Conservation (phyloP, 1,140 invertebrate species). For the Harlomillsia oculata region DNA sequence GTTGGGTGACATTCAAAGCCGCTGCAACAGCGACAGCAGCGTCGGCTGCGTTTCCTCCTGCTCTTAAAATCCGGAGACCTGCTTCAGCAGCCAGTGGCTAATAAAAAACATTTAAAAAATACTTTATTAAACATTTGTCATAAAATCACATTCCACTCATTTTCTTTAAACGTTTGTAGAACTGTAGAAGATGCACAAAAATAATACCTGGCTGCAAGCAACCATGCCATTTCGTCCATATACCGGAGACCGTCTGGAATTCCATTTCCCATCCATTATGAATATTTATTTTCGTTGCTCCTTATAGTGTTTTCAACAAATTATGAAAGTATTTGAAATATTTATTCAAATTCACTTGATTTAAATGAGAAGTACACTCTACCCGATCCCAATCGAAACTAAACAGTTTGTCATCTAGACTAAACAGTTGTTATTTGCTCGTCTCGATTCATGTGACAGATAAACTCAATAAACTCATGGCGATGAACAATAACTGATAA, state of each 20-base stretch:
- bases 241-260: constrained; percentile 9
- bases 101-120: background rate
- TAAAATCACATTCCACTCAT: background rate
- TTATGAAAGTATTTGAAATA: too few relatives aligned
- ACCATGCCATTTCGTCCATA: constrained; percentile 16
- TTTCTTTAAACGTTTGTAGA: background rate
- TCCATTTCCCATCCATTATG: constrained; percentile 1
- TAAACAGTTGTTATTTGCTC: too few relatives aligned
- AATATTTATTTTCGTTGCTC: too few relatives aligned
- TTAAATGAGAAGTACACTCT: too few relatives aligned
- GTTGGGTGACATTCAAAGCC: constrained; percentile 41
- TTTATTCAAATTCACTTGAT: too few relatives aligned
- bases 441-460: too few relatives aligned
- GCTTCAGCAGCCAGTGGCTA: constrained; percentile 29
- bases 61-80: constrained; percentile 38
- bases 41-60: constrained; percentile 45
- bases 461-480: too few relatives aligned
- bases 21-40: constrained; percentile 43
- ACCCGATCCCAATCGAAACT: too few relatives aligned
- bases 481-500: too few relatives aligned
- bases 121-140: background rate
- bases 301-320: too few relatives aligned
- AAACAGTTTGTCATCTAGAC: too few relatives aligned
- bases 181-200: background rate
- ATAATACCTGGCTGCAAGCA: constrained; percentile 1